Evolutionary conservation across 1,140 invertebrate genomes (phyloP), one percentile per base, ranked within the genome.

Genomic region (Calliopsis andreniformis): DNA sequence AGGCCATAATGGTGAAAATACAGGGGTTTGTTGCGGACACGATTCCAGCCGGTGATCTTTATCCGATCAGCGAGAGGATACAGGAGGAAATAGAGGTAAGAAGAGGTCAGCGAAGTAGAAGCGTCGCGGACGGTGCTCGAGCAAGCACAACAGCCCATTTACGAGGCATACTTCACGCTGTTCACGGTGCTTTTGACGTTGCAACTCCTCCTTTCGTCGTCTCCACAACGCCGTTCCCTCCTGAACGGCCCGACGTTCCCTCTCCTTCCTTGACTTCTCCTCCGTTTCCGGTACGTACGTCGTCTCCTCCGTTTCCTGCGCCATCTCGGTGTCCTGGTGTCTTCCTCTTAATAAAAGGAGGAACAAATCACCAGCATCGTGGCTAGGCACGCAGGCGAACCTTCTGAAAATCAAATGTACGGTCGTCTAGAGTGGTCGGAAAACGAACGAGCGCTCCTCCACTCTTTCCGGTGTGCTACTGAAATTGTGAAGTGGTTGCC

Each of bases 101-200:
- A 30, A 49, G 18, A 28, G 66, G 32, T 59, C 69, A 62, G 16
- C 68, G 51, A 42, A 71, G 56, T 39, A 68, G 39, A 53, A 76
- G 55, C 66, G 61, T 79, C 77, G 70, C 73, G 67, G 67, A 76
- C 62, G 55, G 55, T 42, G 28, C 63, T 63, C 51, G n/a, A 56
- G 47, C 23, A 53, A 47, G 7, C 53, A 56, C 49, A 63, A 78
- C 20, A 72, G 61, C 32, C 71, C 76, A 58, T 83, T 83, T 79
- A 73, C 80, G 73, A 80, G 79, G 86, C 87, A 86, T 90, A 91
- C 90, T 87, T 91, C 87, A 79, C 75, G 83, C 69, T 91, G 90
- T 76, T 91, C 90, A n/a, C 84, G 86, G 78, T 88, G 89, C 71
- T 90, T 91, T 73, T 90, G 89, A 86, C 88, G 87, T 82, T 78